Conservation (phyloP, 2,113 vertebrate species). For the human region GRCh38 chr11:129249001-129249500, state of each 20-base stretch:
- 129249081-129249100: not conserved
- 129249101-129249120: not conserved
- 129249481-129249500: not conserved
- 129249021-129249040: not conserved
- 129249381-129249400: not conserved
- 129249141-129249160: not conserved
- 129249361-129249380: not conserved
- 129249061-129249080: not conserved
- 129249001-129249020: not conserved
- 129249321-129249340: not conserved
- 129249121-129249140: not conserved
- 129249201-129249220: not conserved
- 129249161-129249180: not conserved
- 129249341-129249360: not conserved
- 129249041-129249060: not conserved
- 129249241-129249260: not conserved
- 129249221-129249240: not conserved
- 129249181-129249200: not conserved
- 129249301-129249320: not conserved
- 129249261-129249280: not conserved
- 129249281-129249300: too few species aligned
- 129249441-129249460: not conserved
- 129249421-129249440: not conserved
- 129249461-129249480: not conserved
- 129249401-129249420: not conserved